phyloP scores from a whole-genome alignment of 2,113 vertebrate genomes.

The Grantiella picta region DNA sequence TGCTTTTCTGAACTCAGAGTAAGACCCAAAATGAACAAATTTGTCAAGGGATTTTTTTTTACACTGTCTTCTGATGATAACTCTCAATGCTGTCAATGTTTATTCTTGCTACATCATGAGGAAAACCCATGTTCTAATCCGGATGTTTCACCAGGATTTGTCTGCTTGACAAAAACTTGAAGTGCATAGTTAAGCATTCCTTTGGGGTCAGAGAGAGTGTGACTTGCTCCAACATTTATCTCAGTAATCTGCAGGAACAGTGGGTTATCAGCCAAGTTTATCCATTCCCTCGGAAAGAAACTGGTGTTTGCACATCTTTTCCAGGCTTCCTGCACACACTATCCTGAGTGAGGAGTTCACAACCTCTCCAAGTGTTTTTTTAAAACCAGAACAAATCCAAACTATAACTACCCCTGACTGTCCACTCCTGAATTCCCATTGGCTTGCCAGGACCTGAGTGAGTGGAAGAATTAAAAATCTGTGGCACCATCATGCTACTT shows the following conservation, averaged over 20 bases:
- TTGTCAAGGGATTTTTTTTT: neutral
- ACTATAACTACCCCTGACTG: neutral
- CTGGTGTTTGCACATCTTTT: neutral
- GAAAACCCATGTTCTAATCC: neutral
- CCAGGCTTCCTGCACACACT: neutral
- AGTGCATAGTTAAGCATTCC: neutral
- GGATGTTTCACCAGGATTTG: neutral
- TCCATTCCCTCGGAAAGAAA: neutral
- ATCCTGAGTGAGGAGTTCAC: neutral
- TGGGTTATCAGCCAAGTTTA: neutral
- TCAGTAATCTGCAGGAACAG: neutral
- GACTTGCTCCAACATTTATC: neutral
- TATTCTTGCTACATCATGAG: neutral
- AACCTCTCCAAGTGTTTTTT: neutral
- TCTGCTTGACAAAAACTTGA: neutral
- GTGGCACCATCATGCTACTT: neutral
- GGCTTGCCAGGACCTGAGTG: neutral
- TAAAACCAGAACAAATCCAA: neutral
- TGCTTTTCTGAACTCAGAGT: neutral
- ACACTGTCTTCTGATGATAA: neutral
- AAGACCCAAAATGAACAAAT: neutral
- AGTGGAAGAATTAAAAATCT: neutral
- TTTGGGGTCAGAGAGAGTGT: neutral
- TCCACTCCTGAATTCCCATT: neutral
- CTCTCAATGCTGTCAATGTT: neutral